These are phyloP conservation scores for Habrosyne pyritoides DNA, from an alignment of 2,888 invertebrate genomes.

Conservation along the genomic window DNA sequence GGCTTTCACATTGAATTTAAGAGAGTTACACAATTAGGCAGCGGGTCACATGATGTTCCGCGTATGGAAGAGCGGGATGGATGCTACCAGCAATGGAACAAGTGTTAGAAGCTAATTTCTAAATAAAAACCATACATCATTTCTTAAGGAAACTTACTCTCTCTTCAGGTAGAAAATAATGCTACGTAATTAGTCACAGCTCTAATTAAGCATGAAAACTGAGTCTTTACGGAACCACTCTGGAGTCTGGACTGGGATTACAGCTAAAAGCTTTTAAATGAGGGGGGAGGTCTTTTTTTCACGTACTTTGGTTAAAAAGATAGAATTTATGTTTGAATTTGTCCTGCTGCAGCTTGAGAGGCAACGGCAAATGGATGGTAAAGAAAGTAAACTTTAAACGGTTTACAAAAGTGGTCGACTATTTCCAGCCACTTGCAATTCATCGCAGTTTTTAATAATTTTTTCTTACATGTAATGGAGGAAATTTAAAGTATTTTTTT, in stretches of 20 bases:
- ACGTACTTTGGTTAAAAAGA: slow-evolving; percentile 23
- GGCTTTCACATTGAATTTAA: too few species aligned
- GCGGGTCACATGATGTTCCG: too few species aligned
- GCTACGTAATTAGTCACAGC: slow-evolving; percentile 35
- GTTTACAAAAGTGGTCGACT: neutral
- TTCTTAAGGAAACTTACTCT: neutral
- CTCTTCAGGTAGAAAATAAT: slow-evolving; percentile 9
- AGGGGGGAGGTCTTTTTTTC: slow-evolving; percentile 23
- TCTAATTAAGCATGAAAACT: slow-evolving; percentile 46
- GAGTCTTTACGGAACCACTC: slow-evolving; percentile 23
- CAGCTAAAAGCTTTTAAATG: slow-evolving; percentile 47
- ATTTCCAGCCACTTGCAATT: neutral
- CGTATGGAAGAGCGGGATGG: too few species aligned
- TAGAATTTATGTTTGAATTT: slow-evolving; percentile 21
- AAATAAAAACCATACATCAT: neutral
- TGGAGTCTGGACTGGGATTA: slow-evolving; percentile 36
- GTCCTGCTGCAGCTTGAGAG: slow-evolving; percentile 14
- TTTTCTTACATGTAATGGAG: too few species aligned
- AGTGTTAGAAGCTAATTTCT: too few species aligned
- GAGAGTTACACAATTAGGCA: too few species aligned
- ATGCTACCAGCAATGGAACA: too few species aligned
- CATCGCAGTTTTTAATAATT: too few species aligned
- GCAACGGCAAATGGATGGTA: neutral
- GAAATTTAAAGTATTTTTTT: too few species aligned
- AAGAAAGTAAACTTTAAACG: neutral